Conservation (phyloP, 2,888 invertebrate genomes). For the Lamellibrachia columna region DNA sequence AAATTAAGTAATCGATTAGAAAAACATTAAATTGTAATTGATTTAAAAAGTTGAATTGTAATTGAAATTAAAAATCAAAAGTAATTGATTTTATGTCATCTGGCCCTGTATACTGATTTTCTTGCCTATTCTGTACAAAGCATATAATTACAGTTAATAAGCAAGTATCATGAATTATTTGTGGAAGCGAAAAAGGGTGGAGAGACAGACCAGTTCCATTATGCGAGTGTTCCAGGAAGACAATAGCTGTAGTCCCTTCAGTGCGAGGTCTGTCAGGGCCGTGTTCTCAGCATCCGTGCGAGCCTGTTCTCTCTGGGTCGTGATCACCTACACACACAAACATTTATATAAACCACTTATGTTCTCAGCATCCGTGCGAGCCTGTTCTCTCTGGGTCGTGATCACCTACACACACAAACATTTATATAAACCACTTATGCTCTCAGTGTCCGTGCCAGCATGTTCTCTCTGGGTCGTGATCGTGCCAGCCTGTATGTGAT, state of each 20-base stretch:
- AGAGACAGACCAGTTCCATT: slow-evolving; percentile 77
- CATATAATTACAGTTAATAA: neutral
- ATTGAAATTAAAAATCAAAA: too few relatives aligned
- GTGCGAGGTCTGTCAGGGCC: slow-evolving; percentile 88
- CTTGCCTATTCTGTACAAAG: too few relatives aligned
- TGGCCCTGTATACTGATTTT: too few relatives aligned
- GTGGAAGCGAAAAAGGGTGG: neutral
- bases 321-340: slow-evolving; percentile 75
- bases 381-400: slow-evolving; percentile 90
- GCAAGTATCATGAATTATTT: neutral
- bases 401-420: too few relatives aligned
- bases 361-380: slow-evolving; percentile 76
- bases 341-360: neutral
- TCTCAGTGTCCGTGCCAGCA: too few relatives aligned
- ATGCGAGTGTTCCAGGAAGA: slow-evolving; percentile 98
- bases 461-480: too few relatives aligned
- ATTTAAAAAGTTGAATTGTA: neutral
- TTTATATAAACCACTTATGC: neutral
- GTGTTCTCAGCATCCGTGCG: slow-evolving; percentile 91
- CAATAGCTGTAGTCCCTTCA: slow-evolving; percentile 90
- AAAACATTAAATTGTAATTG: too few relatives aligned
- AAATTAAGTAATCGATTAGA: too few relatives aligned
- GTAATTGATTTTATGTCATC: too few relatives aligned
- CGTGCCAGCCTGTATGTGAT: too few relatives aligned
- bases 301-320: slow-evolving; percentile 87